Base-by-base conservation (phyloP, 2,888 invertebrate species). In the Drosophila peninsularis region DNA sequence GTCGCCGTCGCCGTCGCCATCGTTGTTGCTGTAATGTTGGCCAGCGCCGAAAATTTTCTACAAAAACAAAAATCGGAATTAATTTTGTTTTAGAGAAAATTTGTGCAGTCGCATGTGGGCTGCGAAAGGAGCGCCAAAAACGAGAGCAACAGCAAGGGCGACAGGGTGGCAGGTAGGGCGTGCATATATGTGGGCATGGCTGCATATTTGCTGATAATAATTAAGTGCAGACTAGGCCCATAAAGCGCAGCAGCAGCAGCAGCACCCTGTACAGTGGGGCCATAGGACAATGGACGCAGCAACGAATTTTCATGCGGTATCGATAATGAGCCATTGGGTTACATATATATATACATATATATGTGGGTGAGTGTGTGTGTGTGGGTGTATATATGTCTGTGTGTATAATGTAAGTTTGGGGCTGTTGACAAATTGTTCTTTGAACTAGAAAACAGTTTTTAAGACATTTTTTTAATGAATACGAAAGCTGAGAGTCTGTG, bases 141-240 rank as follows among this genome's bases (percentile, higher is more conserved):
- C 13, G 19, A 34, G 19, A 14, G 10, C 50, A 36, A 72, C 49
- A 74, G 58, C 54, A 41, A 9, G 44, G 41, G 54, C 9, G 14
- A 6, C 3, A 24, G 47, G 27, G 36, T 24, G 24, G 6, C 21
- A 2, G 50, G 45, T 17, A 30, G 17, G 45, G 17, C 30, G 45
- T 47, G 45, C 45, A 47, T 47, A 47, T 47, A 47, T 47, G 45
- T 47, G 45, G 45, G 44, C 58, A 62, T 52, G 68, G 71, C 90
- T 91, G 90, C 89, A 91, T 91, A 91, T 91, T 91, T 91, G 91
- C 91, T 89, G 91, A 91, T 91, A 91, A 91, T 91, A 91, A 91
- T 91, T 90, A 91, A 91, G 91, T 91, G 90, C 90, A 86, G 83
- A 88, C 78, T 45, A 86, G 85, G 84, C 88, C 80, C 82, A 79